phyloP scores from a whole-genome alignment of 2,888 invertebrate genomes.

The Zelleria hepariella region DNA sequence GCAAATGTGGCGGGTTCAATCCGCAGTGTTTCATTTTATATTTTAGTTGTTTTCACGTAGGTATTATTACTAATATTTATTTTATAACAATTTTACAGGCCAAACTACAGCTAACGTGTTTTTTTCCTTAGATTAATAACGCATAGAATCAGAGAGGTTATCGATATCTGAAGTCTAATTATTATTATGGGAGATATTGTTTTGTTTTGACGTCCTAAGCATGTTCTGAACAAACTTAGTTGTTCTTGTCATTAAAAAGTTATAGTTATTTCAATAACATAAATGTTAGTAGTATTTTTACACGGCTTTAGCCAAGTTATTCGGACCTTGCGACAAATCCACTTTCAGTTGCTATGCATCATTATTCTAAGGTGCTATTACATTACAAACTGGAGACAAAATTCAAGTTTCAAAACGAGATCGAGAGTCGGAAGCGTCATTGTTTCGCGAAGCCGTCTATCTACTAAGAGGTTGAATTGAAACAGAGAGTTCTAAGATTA shows the following conservation, averaged over 20 bases:
- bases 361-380: background rate
- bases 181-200: too few relatives aligned
- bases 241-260: too few relatives aligned
- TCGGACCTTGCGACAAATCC: too few relatives aligned
- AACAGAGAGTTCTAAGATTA: background rate
- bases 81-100: constrained; percentile 2
- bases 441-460: constrained; percentile 4
- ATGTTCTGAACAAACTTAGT: too few relatives aligned
- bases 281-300: too few relatives aligned
- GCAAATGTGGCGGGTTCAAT: constrained; percentile 38
- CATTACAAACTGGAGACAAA: constrained; percentile 1
- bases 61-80: constrained; percentile 18
- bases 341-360: too few relatives aligned
- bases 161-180: too few relatives aligned
- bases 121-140: too few relatives aligned
- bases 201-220: too few relatives aligned
- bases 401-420: constrained; percentile 1
- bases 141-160: too few relatives aligned
- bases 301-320: too few relatives aligned
- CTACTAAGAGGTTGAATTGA: constrained; percentile 2
- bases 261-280: too few relatives aligned
- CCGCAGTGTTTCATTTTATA: constrained; percentile 11
- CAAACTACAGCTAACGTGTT: background rate
- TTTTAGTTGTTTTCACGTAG: background rate
- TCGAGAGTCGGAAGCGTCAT: constrained; percentile 4